These are phyloP conservation scores for Chrysemys picta DNA, from an alignment of 2,113 vertebrate species.

Conservation along the genomic window DNA sequence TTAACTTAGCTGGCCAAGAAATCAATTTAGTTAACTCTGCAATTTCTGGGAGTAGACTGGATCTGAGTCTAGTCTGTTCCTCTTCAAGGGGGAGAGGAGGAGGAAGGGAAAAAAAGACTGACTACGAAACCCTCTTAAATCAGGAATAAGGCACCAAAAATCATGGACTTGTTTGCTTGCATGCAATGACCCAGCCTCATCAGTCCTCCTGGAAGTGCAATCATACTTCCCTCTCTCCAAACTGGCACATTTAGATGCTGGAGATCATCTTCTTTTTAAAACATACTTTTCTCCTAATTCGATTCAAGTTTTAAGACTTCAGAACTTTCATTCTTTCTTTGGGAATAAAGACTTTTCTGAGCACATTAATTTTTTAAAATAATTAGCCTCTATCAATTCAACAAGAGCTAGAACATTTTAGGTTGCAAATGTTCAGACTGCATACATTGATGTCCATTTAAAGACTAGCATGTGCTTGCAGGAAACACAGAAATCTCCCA, in stretches of 20 bases:
- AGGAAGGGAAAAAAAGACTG: not conserved
- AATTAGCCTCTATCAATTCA: not conserved
- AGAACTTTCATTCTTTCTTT: too few relatives aligned
- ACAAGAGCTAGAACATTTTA: not conserved
- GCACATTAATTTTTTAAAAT: not conserved
- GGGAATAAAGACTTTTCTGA: too few relatives aligned
- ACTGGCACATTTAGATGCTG: not conserved
- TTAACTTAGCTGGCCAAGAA: not conserved
- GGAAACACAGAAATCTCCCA: not conserved
- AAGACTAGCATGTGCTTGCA: not conserved
- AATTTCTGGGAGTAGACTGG: not conserved
- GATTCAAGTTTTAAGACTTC: too few relatives aligned
- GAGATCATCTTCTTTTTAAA: not conserved
- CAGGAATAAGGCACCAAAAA: not conserved
- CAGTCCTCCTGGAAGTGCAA: not conserved
- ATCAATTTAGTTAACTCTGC: not conserved
- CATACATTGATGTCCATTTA: not conserved
- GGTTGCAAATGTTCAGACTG: not conserved
- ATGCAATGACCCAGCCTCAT: not conserved
- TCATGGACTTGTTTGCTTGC: not conserved
- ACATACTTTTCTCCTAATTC: too few relatives aligned
- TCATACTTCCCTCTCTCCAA: not conserved
- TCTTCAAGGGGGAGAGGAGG: not conserved
- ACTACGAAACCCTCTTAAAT: not conserved
- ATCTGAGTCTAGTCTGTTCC: not conserved